These are phyloP conservation scores for Myotis vivesi DNA, from an alignment of 2,797 vertebrate species.

Conservation along the genomic window DNA sequence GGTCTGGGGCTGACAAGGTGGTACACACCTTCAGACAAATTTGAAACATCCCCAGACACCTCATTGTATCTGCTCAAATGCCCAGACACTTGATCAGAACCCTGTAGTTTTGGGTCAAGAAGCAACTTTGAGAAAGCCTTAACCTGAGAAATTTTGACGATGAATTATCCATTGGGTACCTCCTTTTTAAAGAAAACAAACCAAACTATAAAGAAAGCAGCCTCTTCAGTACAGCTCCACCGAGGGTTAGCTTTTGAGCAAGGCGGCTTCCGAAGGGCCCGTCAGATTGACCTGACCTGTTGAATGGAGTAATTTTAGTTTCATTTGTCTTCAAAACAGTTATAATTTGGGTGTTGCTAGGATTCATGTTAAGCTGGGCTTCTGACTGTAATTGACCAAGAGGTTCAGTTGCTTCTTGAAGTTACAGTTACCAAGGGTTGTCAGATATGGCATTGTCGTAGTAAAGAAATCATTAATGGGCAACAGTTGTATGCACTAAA, in stretches of 20 bases:
- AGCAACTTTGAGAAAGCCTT: slow-evolving; percentile 21
- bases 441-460: neutral
- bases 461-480: neutral
- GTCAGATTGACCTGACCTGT: neutral
- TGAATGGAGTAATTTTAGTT: slow-evolving; percentile 26
- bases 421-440: neutral
- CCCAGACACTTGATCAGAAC: neutral
- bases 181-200: slow-evolving; percentile 36
- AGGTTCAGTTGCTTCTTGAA: neutral
- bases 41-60: neutral
- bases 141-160: neutral
- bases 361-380: neutral
- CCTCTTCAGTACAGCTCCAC: neutral
- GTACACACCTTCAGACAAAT: neutral
- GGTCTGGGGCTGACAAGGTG: neutral
- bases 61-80: neutral
- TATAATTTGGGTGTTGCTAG: neutral
- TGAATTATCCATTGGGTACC: neutral
- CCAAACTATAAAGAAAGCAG: neutral
- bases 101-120: neutral
- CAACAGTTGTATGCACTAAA: neutral
- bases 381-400: slow-evolving; percentile 28
- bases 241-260: neutral
- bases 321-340: slow-evolving; percentile 40
- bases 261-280: neutral